phyloP scores from a whole-genome alignment of 1,140 invertebrate genomes.

The Drosophila lini region DNA sequence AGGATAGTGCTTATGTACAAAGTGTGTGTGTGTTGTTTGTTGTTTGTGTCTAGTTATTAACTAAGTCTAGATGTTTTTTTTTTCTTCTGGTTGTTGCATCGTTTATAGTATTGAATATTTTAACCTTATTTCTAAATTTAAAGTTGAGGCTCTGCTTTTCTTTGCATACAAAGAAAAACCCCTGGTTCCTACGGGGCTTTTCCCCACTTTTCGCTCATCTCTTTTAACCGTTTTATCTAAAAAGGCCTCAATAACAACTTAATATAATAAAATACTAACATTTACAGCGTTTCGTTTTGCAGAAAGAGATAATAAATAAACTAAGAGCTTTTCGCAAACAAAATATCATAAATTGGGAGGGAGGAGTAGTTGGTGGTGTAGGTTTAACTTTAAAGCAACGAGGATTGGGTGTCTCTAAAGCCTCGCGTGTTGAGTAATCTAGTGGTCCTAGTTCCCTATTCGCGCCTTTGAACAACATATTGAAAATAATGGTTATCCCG shows the following conservation, averaged over 20 bases:
- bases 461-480: not conserved
- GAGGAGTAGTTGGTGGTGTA: not conserved
- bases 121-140: constrained; percentile 51
- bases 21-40: constrained; percentile 19
- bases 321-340: constrained; percentile 24
- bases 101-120: constrained; percentile 27
- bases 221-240: constrained; percentile 44
- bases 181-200: constrained; percentile 12
- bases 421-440: constrained; percentile 32
- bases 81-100: constrained; percentile 9
- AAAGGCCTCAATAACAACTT: constrained; percentile 80
- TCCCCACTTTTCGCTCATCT: constrained; percentile 21
- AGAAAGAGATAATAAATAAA: constrained; percentile 49
- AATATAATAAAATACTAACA: constrained; percentile 76
- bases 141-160: constrained; percentile 49
- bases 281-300: constrained; percentile 57
- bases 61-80: constrained; percentile 20
- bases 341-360: constrained; percentile 49
- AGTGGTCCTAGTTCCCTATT: constrained; percentile 8
- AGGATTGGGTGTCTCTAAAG: constrained; percentile 20
- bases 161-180: constrained; percentile 35
- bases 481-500: constrained; percentile 1
- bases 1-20: constrained; percentile 62
- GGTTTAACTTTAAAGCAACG: constrained; percentile 12
- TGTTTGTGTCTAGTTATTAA: constrained; percentile 44